Evolutionary conservation across 1,140 invertebrate genomes (phyloP).

Genomic region (Temnothorax curvispinosus): DNA sequence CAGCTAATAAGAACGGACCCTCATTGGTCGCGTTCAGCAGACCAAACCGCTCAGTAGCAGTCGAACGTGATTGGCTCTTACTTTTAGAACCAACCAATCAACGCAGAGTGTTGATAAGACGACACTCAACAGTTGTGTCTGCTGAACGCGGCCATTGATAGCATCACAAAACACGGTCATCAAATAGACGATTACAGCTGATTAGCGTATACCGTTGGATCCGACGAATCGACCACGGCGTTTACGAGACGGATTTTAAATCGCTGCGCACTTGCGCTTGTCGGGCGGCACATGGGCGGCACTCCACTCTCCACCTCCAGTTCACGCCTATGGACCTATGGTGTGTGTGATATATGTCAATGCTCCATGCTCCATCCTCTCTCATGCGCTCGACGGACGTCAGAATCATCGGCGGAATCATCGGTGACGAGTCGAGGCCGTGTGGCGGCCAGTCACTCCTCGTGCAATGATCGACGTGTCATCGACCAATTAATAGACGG

Average conservation of each 20-base stretch:
- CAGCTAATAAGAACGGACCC: no score
- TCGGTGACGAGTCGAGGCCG: not conserved
- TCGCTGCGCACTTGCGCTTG: not conserved
- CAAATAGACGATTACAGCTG: not conserved
- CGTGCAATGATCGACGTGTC: not conserved
- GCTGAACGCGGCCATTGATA: no score
- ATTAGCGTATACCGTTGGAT: not conserved
- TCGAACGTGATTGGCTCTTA: no score
- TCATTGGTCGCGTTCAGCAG: no score
- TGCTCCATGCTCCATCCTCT: not conserved
- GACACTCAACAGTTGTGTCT: no score
- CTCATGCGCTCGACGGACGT: conserved; percentile 7
- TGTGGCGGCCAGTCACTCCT: not conserved
- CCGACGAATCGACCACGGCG: not conserved
- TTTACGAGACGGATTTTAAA: not conserved
- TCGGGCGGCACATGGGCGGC: not conserved
- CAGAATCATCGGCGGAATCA: conserved; percentile 11
- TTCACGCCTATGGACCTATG: conserved; percentile 11
- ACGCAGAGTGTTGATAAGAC: no score
- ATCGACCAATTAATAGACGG: conserved; percentile 5
- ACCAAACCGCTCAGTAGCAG: no score
- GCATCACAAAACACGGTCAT: no score
- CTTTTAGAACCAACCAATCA: no score
- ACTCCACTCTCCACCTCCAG: no score
- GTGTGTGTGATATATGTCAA: not conserved